Percentiles rank a stretch among this genome's conserved stretches.
These are phyloP conservation scores for Sus cebifrons DNA, from an alignment of 2,797 vertebrate species.

Conservation along the genomic window DNA sequence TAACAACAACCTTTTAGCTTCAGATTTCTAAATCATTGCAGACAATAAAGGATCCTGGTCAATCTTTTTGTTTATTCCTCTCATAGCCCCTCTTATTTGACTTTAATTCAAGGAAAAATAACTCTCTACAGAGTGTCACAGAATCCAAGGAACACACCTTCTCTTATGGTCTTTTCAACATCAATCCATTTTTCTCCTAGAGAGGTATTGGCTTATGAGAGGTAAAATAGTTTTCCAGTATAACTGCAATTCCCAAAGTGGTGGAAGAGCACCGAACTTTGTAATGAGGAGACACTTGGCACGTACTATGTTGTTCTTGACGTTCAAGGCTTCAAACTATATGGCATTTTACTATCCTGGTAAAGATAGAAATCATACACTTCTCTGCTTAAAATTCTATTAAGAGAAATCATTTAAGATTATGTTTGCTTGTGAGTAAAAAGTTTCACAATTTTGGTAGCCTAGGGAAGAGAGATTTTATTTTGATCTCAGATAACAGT, in stretches of 20 bases:
- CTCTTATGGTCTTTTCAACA: not conserved
- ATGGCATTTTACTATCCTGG: not conserved
- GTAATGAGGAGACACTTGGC: not conserved
- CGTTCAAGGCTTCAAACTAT: not conserved
- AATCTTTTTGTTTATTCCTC: not conserved
- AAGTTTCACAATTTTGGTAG: not conserved
- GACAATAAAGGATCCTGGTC: too few relatives aligned
- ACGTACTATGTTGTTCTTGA: not conserved
- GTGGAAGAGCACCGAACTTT: not conserved
- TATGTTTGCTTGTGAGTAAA: not conserved
- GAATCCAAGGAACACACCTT: not conserved
- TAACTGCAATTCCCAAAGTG: not conserved
- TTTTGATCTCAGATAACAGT: not conserved
- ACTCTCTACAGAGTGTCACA: not conserved
- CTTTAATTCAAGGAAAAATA: not conserved
- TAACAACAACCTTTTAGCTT: not conserved
- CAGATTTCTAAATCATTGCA: not conserved
- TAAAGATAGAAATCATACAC: not conserved
- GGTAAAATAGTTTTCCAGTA: not conserved
- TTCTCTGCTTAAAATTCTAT: not conserved
- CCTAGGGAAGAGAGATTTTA: not conserved
- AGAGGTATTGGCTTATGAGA: not conserved
- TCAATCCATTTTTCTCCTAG: not conserved
- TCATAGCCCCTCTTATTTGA: not conserved
- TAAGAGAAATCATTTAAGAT: not conserved